Evolutionary conservation across 2,113 vertebrate species (phyloP).

Genomic region (Balaeniceps rex): DNA sequence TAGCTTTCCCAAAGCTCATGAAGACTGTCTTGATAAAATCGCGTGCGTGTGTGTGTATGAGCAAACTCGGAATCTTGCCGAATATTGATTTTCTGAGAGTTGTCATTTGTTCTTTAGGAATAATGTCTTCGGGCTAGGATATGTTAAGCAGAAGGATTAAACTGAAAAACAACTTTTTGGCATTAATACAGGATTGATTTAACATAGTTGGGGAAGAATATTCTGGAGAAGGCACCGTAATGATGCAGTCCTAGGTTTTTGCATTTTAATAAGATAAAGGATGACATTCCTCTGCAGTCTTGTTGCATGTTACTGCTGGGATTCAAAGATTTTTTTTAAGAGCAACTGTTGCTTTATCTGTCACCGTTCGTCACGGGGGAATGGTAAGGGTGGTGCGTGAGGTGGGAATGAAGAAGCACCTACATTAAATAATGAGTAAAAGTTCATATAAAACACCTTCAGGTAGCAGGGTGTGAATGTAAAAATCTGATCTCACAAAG

Average conservation of each 20-base stretch:
- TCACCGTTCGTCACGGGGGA: background rate
- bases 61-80: background rate
- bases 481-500: background rate
- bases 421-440: background rate
- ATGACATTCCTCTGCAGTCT: background rate
- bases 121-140: background rate
- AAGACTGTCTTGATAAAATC: background rate
- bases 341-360: background rate
- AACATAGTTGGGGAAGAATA: background rate
- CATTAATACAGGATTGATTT: background rate
- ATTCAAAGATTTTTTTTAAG: background rate
- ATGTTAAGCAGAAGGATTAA: background rate
- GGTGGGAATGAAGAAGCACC: background rate
- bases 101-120: background rate
- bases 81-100: background rate
- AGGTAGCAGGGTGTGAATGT: background rate
- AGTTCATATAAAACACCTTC: background rate
- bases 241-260: background rate
- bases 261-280: background rate
- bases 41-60: background rate
- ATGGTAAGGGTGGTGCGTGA: background rate
- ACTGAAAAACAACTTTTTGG: background rate
- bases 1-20: background rate
- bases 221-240: background rate
- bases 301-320: background rate